Evolutionary conservation across 1,140 invertebrate species (phyloP).

Genomic region (Ctenoplectra terminalis): DNA sequence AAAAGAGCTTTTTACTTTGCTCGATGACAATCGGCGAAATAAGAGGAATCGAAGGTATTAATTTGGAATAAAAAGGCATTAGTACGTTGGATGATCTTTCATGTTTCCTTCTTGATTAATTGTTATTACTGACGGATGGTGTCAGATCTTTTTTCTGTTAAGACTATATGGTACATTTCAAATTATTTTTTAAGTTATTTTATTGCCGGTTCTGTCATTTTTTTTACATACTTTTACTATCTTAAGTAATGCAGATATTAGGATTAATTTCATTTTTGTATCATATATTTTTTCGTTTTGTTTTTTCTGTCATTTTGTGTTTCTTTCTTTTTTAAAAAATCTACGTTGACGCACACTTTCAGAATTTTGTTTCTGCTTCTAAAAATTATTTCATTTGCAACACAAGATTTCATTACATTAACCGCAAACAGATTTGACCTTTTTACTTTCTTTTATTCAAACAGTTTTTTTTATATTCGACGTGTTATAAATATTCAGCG

Average conservation of each 20-base stretch:
- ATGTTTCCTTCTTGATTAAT: too few species aligned
- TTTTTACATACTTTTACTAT: too few species aligned
- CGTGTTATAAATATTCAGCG: too few species aligned
- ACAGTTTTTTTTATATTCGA: too few species aligned
- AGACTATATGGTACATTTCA: background rate
- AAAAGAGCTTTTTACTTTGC: slow-evolving; percentile 5
- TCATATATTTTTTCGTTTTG: background rate
- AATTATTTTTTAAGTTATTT: background rate
- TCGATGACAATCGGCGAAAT: background rate
- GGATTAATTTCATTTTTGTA: background rate
- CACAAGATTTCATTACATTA: too few species aligned
- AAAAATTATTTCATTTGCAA: background rate
- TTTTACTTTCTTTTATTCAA: too few species aligned
- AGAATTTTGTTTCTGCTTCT: background rate
- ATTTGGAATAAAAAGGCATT: background rate
- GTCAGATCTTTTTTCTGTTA: background rate
- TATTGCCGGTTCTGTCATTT: too few species aligned
- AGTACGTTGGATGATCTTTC: background rate
- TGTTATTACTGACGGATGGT: too few species aligned
- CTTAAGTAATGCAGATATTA: too few species aligned
- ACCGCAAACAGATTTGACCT: too few species aligned
- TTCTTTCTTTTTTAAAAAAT: background rate
- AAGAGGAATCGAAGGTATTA: background rate
- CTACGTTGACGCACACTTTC: background rate
- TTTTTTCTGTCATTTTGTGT: background rate